Evolutionary conservation across 1,140 invertebrate species (phyloP).

Genomic region (Ceratitis capitata): DNA sequence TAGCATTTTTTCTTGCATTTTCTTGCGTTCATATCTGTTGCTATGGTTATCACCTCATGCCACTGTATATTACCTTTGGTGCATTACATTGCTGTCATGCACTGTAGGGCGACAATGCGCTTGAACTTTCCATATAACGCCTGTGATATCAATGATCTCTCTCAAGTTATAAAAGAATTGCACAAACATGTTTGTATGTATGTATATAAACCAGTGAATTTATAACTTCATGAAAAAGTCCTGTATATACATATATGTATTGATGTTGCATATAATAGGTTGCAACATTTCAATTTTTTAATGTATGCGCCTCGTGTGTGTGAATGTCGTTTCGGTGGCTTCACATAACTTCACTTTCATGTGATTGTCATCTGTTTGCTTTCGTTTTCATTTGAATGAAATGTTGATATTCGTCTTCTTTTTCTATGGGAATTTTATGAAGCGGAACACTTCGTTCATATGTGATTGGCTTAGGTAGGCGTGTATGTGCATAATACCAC

Average conservation of each 20-base stretch:
- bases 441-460: no score
- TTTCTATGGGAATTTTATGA: neutral
- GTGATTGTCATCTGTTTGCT: neutral
- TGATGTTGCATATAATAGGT: neutral
- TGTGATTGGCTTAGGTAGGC: no score
- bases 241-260: neutral
- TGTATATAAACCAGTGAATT: neutral
- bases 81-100: neutral
- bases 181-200: neutral
- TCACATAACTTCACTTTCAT: neutral
- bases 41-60: neutral
- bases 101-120: slow-evolving; percentile 24
- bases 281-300: neutral
- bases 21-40: neutral
- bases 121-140: slow-evolving; percentile 2
- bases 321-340: neutral
- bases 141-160: neutral
- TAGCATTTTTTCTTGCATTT: neutral
- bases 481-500: no score
- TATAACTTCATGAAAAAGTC: no score
- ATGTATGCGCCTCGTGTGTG: neutral
- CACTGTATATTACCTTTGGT: neutral
- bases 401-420: no score
- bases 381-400: neutral
- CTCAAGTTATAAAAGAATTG: neutral